Percentiles rank a stretch among this genome's conserved stretches.
Conservation (phyloP, 2,888 invertebrate genomes). For the Flexamia atlantica region DNA sequence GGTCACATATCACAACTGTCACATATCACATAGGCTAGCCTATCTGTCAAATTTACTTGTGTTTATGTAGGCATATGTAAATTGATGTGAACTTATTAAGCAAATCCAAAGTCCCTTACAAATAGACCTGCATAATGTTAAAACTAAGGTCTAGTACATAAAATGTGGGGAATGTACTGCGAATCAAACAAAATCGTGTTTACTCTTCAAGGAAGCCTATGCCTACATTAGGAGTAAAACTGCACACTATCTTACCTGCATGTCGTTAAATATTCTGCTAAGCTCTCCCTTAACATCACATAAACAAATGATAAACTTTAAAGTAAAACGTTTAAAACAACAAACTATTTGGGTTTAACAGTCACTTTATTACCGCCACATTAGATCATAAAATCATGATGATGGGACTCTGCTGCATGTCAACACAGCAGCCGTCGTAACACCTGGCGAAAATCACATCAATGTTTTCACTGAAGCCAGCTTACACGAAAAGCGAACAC, state of each 20-base stretch:
- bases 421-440: slow-evolving; percentile 66
- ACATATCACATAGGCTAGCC: too few species aligned
- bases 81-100: too few species aligned
- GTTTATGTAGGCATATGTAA: too few species aligned
- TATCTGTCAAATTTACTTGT: too few species aligned
- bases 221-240: too few species aligned
- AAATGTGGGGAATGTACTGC: too few species aligned
- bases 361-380: slow-evolving; percentile 48
- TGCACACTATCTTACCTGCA: slow-evolving; percentile 69
- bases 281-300: slow-evolving; percentile 68
- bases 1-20: too few species aligned
- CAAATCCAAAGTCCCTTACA: too few species aligned
- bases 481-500: slow-evolving; percentile 28
- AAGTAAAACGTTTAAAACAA: slow-evolving; percentile 49
- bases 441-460: slow-evolving; percentile 66
- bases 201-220: too few species aligned
- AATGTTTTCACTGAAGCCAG: slow-evolving; percentile 65
- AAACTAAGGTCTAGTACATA: too few species aligned
- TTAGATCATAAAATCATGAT: slow-evolving; percentile 31
- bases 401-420: slow-evolving; percentile 59
- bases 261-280: slow-evolving; percentile 71
- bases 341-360: neutral
- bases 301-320: slow-evolving; percentile 56
- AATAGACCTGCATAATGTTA: too few species aligned
- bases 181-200: too few species aligned